Base-by-base conservation (phyloP, 92 coral and sea anemone genomes). In the Montipora capitata region DNA sequence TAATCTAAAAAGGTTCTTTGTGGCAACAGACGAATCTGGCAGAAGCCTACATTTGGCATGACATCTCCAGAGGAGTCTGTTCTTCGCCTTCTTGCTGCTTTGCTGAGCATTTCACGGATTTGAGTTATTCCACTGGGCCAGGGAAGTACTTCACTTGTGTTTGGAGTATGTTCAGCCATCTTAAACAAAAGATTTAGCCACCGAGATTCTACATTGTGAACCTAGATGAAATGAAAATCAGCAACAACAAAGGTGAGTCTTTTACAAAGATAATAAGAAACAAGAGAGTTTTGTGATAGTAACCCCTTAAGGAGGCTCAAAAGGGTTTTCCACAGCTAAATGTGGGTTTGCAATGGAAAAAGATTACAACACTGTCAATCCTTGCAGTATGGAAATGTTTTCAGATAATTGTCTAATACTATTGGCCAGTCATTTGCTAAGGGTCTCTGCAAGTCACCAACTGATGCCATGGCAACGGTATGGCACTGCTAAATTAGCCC, bases 1-100 rank as follows among this genome's bases (percentile, higher is more conserved):
- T 27, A 27, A 27, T 27, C 35, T 27, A 27, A 27, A 27, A 27
- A 27, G 35, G 35, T 27, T 27, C 35, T 27, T 27, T 54, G 61
- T 9, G 15, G 13, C 15, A 54, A 54, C 3, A 54, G 12, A 54
- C 3, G 0, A 54, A 54, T 5, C 4, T 17, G 0, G 0, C 4
- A 40, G 57, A 13, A 10, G 72, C 90, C 88, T 77, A 95, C 98
- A 91, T 85, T 86, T 75, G 98, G 98, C 98, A 95, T 88, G 5
- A 95, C 93, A 52, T 95, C 98, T 4, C 98, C 98, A 6, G 93
- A 91, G n/a, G 94, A 93, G 17, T 91, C 93, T 10, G 94, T 87
- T 63, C 98, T 72, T 71, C 90, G 93, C 65, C 90, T 90, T 74
- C 96, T 88, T 2, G 91, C 93, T 13, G 98, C 98, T 69, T 82